Base-by-base conservation (phyloP, 2,113 vertebrate species). In the Hypomesus transpacificus region DNA sequence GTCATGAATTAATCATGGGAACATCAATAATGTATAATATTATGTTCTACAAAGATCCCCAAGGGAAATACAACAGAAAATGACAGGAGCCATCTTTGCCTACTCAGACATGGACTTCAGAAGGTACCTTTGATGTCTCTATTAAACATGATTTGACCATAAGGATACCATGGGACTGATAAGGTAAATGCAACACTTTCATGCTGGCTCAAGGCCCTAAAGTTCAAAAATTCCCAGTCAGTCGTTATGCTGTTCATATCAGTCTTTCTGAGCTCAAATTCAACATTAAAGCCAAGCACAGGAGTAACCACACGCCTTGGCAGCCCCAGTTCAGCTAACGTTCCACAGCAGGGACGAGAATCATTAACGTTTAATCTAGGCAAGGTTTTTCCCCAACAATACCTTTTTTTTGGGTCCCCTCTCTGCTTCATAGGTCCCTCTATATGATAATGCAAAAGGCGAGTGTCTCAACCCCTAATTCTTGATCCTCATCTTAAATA, bases 401-500 rank as follows among this genome's bases (percentile, higher is more conserved):
- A 34, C 5, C 31, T 34, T 34, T 34, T 4, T 34, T 7, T 34
- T 34, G 31, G 17, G 4, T 13, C 24, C 65, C 14, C 22, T 4
- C 18, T 60, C 21, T 22, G 0, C 58, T 57, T 21, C 22, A 22
- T 60, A 60, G 3, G 22, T 22, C 21, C n/a, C 3, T 62, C 6
- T 28, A 2, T 7, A 46, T 20, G 6, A 50, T 64, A 60, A 68
- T 75, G 56, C 57, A 62, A 22, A 58, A 66, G 46, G 63, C 58
- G 26, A 46, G 22, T n/a, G 52, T 7, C 14, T 74, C 28, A 53
- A 71, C 62, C 57, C n/a, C 14, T n/a, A 4, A 71, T 70, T 69
- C 21, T 66, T 24, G 66, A 26, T 69, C 58, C 57, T 56, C 24
- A 39, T 68, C 22, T 68, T 66, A 74, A 76, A 78, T 28, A 62